These are phyloP conservation scores for Limnephilus lunatus DNA, from an alignment of 2,888 invertebrate genomes.

Conservation along the genomic window DNA sequence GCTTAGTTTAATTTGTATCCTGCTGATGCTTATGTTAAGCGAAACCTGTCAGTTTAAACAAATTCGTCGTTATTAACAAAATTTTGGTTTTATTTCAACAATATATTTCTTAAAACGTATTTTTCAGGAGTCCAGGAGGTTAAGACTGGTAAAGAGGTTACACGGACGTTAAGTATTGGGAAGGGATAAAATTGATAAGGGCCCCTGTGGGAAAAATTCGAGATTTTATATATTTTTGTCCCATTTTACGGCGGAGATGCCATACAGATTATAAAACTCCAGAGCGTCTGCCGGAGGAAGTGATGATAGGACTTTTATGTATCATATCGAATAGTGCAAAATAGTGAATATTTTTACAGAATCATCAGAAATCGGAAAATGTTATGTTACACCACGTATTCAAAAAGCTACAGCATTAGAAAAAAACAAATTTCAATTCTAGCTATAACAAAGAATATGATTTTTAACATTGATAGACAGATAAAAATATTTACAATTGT, in stretches of 20 bases:
- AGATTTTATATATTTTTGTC: slow-evolving; percentile 44
- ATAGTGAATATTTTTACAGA: neutral
- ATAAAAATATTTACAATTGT: too few species aligned
- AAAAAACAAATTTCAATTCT: too few species aligned
- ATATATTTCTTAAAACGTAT: neutral
- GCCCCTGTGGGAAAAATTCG: slow-evolving; percentile 37
- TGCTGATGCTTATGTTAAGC: too few species aligned
- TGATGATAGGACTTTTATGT: slow-evolving; percentile 19
- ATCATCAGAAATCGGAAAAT: neutral
- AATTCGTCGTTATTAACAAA: too few species aligned
- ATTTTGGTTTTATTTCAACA: too few species aligned
- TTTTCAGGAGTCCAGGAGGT: neutral
- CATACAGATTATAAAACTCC: slow-evolving; percentile 32
- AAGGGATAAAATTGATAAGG: slow-evolving; percentile 49
- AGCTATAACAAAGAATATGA: too few species aligned
- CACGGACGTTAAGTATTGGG: slow-evolving; percentile 27
- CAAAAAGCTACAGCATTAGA: too few species aligned
- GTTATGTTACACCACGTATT: neutral
- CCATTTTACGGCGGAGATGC: slow-evolving; percentile 37
- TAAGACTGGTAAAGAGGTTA: neutral
- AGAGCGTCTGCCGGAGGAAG: neutral
- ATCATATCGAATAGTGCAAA: neutral
- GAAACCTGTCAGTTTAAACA: too few species aligned
- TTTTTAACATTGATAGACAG: too few species aligned
- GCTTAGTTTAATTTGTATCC: too few species aligned